Base-by-base conservation (phyloP, 2,113 vertebrate genomes). In the Emydocephalus ijimae region DNA sequence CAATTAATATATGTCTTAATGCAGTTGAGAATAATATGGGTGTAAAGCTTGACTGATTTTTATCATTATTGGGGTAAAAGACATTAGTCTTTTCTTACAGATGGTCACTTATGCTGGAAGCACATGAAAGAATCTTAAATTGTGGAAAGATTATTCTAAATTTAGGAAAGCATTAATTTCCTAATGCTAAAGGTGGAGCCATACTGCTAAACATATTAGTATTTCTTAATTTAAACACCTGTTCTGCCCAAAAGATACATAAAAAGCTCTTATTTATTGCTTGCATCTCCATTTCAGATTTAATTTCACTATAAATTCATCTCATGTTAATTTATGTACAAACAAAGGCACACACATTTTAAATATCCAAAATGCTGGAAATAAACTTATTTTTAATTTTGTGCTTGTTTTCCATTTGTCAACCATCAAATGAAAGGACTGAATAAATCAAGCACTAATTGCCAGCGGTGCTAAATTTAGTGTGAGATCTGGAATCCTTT, bases 401-500 rank as follows among this genome's bases (percentile, higher is more conserved):
- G 97, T 97, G 97, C 98, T 98, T 98, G 97, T 98, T 98, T 98
- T 98, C 97, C 98, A 97, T 99, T 98, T 98, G 98, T 98, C 98
- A 99, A 98, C 98, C 98, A 97, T 97, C 98, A 98, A 98, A 98
- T 98, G 98, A 98, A 99, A 98, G 98, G 98, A 97, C 98, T 98
- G 98, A 98, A 98, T 98, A 98, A 98, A 98, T 99, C 98, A 97
- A 95, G 96, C 97, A 96, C 98, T 99, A 99, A 99, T 99, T 99
- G 98, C 98, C 98, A 98, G 97, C 97, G 98, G 98, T 98, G 98
- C 98, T 99, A 99, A 98, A 99, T 99, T 99, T 99, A 99, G 98
- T 98, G 97, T 97, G 97, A 98, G 98, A 98, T 98, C 98, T 98
- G 98, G 98, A 98, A 98, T 98, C 98, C 98, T 99, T 99, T 99